phyloP scores from a whole-genome alignment of 2,888 invertebrate species.

The Oxytorus armatus region DNA sequence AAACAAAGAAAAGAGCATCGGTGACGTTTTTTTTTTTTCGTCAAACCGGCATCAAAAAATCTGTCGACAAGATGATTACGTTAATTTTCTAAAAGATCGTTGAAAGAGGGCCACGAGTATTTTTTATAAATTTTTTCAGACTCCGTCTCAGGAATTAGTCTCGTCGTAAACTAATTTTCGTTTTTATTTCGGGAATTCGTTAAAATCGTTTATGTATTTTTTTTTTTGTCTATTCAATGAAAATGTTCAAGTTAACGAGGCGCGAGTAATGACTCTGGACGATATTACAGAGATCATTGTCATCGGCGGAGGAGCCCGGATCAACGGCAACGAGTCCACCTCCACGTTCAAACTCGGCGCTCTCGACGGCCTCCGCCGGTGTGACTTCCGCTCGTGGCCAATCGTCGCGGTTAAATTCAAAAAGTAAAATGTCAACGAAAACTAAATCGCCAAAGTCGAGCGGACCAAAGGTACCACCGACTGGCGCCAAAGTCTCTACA shows the following conservation, averaged over 20 bases:
- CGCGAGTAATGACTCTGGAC: not conserved
- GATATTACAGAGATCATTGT: constrained; percentile 62
- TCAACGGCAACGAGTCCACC: constrained; percentile 62
- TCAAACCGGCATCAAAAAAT: too few relatives aligned
- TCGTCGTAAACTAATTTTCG: too few relatives aligned
- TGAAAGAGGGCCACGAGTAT: too few relatives aligned
- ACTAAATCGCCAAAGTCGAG: constrained; percentile 66
- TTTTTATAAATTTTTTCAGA: too few relatives aligned
- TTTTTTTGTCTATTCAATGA: too few relatives aligned
- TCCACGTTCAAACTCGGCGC: constrained; percentile 73
- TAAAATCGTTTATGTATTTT: too few relatives aligned
- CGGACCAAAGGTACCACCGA: constrained; percentile 47
- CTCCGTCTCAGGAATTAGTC: too few relatives aligned
- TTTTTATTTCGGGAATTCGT: too few relatives aligned
- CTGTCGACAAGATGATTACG: constrained; percentile 29
- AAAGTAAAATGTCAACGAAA: constrained; percentile 74
- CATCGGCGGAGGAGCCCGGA: constrained; percentile 67
- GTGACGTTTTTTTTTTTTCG: constrained; percentile 15
- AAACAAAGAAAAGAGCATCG: constrained; percentile 47
- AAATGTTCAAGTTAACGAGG: not conserved
- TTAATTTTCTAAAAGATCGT: constrained; percentile 43
- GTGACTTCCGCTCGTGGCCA: constrained; percentile 72
- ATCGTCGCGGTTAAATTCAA: constrained; percentile 66
- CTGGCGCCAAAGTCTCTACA: constrained; percentile 28
- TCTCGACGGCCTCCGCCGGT: constrained; percentile 74